phyloP scores from a whole-genome alignment of 1,140 invertebrate species.

The Nebria ingens region DNA sequence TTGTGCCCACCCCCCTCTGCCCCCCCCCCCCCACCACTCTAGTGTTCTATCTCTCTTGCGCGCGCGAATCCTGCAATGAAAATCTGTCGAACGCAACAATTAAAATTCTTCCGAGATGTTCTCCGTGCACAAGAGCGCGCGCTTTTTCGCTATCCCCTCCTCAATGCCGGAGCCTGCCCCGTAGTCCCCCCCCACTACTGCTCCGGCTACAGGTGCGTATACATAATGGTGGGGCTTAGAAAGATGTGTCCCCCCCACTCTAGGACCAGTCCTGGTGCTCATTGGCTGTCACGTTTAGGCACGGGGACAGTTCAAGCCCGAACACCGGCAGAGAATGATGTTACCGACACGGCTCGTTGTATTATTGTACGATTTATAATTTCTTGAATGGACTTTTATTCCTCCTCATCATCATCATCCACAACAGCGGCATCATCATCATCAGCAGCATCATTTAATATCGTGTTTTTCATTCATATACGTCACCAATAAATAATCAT shows the following conservation, averaged over 20 bases:
- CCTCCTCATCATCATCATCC: background rate
- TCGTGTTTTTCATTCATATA: too few relatives aligned
- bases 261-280: slow-evolving; percentile 30
- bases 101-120: slow-evolving; percentile 3
- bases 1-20: background rate
- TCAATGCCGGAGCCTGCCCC: background rate
- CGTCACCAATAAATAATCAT: too few relatives aligned
- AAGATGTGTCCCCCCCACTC: slow-evolving; percentile 23
- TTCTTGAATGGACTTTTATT: slow-evolving; percentile 15
- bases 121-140: background rate
- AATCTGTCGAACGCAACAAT: slow-evolving; percentile 7
- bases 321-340: slow-evolving; percentile 29
- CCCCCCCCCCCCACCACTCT: background rate
- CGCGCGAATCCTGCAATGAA: background rate
- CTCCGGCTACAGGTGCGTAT: background rate
- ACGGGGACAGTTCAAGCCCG: slow-evolving; percentile 32
- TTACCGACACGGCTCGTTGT: slow-evolving; percentile 27
- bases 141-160: too few relatives aligned
- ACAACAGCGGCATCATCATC: background rate
- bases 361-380: slow-evolving; percentile 18
- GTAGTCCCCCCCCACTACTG: background rate
- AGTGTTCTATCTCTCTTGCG: background rate
- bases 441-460: background rate
- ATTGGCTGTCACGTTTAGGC: slow-evolving; percentile 31
- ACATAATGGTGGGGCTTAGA: slow-evolving; percentile 10